Evolutionary conservation across 92 coral and sea anemone species (phyloP).

Genomic region (Pocillopora grandis): DNA sequence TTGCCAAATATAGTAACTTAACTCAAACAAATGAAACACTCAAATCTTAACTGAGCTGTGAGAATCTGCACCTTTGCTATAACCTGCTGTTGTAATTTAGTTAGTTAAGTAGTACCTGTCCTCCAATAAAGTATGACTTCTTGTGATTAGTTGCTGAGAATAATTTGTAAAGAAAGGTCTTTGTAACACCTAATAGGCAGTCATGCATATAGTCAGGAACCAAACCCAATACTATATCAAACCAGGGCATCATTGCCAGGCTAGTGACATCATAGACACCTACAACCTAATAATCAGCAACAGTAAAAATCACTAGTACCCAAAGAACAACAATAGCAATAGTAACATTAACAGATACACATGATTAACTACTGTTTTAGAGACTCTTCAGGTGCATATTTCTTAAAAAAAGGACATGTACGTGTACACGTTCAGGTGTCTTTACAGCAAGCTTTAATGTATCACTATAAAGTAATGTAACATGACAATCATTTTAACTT

Average conservation of each 20-base stretch:
- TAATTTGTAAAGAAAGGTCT: constrained; percentile 50
- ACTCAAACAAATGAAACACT: constrained; percentile 5
- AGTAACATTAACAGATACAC: background rate
- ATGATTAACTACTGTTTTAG: constrained; percentile 5
- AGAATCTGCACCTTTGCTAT: background rate
- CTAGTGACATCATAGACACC: constrained; percentile 31
- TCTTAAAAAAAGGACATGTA: constrained; percentile 3
- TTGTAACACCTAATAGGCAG: constrained; percentile 45
- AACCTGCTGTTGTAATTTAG: background rate
- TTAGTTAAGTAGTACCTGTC: background rate
- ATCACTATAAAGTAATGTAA: constrained; percentile 8
- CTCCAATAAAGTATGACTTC: constrained; percentile 44
- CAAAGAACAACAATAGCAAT: background rate
- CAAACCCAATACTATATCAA: constrained; percentile 54
- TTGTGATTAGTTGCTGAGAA: constrained; percentile 46
- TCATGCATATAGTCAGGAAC: constrained; percentile 78
- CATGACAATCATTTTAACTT: constrained; percentile 9
- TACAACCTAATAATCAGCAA: background rate
- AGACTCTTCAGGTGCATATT: background rate
- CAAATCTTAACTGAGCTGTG: constrained; percentile 7
- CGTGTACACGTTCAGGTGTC: background rate
- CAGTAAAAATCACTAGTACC: background rate
- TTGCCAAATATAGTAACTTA: too few species aligned
- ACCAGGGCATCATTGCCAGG: constrained; percentile 53
- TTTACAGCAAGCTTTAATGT: background rate